phyloP scores from a whole-genome alignment of 2,797 vertebrate genomes.

The Lacerta agilis region DNA sequence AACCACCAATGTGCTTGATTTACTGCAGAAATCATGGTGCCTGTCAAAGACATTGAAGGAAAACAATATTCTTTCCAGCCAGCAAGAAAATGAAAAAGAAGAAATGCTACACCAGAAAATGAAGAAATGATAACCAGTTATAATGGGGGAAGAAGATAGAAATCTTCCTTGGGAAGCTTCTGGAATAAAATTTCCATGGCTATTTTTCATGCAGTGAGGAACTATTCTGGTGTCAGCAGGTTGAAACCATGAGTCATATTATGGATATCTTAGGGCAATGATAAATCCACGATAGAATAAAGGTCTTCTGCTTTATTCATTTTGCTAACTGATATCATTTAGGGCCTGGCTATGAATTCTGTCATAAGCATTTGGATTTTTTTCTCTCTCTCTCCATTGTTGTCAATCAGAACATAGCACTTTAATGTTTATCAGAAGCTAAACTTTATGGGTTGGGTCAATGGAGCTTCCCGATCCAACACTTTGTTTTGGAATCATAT shows the following conservation, averaged over 20 bases:
- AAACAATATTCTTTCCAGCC: conserved; percentile 46
- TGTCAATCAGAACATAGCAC: not conserved
- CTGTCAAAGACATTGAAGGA: conserved; percentile 48
- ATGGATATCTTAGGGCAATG: conserved; percentile 27
- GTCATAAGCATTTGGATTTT: not conserved
- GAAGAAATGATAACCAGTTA: conserved; percentile 24
- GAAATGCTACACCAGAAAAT: conserved; percentile 46
- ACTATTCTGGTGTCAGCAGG: conserved; percentile 46
- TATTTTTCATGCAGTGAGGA: conserved; percentile 64
- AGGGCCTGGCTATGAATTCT: not conserved
- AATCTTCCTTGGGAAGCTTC: conserved; percentile 55
- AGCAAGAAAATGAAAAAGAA: conserved; percentile 63
- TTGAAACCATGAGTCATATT: conserved; percentile 51
- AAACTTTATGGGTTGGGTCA: not conserved
- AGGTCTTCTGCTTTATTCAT: not conserved
- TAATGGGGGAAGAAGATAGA: not conserved
- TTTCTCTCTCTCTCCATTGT: not conserved
- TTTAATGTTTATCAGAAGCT: not conserved
- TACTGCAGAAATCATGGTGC: conserved; percentile 56
- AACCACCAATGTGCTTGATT: conserved; percentile 47
- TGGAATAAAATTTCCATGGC: conserved; percentile 44
- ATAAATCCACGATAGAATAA: conserved; percentile 15
- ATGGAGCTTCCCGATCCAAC: not conserved
- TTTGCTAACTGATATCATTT: conserved; percentile 21
- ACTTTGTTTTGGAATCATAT: not conserved